Evolutionary conservation across 2,888 invertebrate genomes (phyloP), one percentile per base, ranked within the genome.

Genomic region (Deroplatys truncata): DNA sequence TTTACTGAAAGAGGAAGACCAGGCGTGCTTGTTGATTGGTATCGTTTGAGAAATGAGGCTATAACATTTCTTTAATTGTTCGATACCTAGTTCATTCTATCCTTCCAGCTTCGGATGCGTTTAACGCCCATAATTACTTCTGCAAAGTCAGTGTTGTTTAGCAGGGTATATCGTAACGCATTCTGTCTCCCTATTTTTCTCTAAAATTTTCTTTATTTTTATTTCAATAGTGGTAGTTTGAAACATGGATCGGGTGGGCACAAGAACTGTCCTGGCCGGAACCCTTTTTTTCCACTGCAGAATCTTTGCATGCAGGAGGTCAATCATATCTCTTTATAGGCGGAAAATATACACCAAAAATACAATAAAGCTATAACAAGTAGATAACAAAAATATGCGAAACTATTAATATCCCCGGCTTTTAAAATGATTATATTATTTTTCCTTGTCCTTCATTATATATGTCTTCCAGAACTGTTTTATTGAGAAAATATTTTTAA

Each of bases 51-150:
- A 82, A 86, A 86, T 86, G 86, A 82, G 86, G 72, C 86, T 72
- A 82, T 82, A 86, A 86, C 86, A 86, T 31, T 86, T 86, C 86
- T 86, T 86, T 86, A 86, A 86, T 86, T 86, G 86, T 86, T 86
- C 86, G 86, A 86, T 86, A 82, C 72, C 16, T 86, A 16, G 86
- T 86, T 56, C 56, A 72, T 28, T 56, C 56, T 28, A n/a, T 86
- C n/a, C 56, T 49, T 86, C 15, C 25, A 13, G 31, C 13, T n/a
- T 86, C 72, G 56, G 56, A 72, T 72, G 25, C 56, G 56, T 72
- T 72, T 72, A 72, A 29, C 82, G 86, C 86, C 86, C 86, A 82
- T 86, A 82, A 86, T 86, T 82, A 86, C 82, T 86, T 82, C 72
- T 29, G 82, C 86, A 82, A 29, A 86, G 31, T 82, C 82, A 72